Conservation (phyloP, 1,140 invertebrate genomes). For the Lordiphosa stackelbergi region DNA sequence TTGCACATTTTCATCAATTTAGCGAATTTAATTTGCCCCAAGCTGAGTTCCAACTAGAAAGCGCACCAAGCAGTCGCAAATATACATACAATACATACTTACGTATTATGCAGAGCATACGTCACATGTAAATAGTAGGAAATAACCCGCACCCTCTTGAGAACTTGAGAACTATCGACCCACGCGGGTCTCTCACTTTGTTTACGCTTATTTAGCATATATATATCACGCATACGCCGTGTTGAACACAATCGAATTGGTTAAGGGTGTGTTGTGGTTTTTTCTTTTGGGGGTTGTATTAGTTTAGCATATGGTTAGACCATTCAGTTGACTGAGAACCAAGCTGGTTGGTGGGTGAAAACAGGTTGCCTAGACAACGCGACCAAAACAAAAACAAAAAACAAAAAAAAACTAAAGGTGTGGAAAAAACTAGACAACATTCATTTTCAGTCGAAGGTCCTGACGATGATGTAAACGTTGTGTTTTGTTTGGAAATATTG, state of each 20-base stretch:
- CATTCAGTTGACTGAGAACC: slow-evolving; percentile 43
- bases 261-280: slow-evolving; percentile 41
- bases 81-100: too few species aligned
- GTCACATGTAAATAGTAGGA: slow-evolving; percentile 17
- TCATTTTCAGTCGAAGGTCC: slow-evolving; percentile 50
- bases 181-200: slow-evolving; percentile 14
- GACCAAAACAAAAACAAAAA: slow-evolving; percentile 29
- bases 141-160: slow-evolving; percentile 2
- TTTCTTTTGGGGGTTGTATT: slow-evolving; percentile 42
- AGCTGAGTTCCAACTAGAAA: too few species aligned
- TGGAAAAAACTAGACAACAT: slow-evolving; percentile 23
- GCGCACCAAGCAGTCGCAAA: too few species aligned
- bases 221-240: slow-evolving; percentile 46
- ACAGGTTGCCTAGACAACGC: slow-evolving; percentile 46
- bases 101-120: too few species aligned
- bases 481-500: not conserved
- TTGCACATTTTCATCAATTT: slow-evolving; percentile 29
- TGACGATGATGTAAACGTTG: slow-evolving; percentile 36
- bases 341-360: slow-evolving; percentile 26
- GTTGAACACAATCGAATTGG: slow-evolving; percentile 45
- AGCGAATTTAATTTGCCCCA: slow-evolving; percentile 41
- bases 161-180: slow-evolving; percentile 54
- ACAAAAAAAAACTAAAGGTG: not conserved
- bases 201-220: slow-evolving; percentile 46
- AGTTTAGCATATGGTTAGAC: slow-evolving; percentile 6